Percentiles rank a stretch among this genome's conserved stretches.
phyloP scores from a whole-genome alignment of 2,113 vertebrate genomes.

The Pangasianodon hypophthalmus region DNA sequence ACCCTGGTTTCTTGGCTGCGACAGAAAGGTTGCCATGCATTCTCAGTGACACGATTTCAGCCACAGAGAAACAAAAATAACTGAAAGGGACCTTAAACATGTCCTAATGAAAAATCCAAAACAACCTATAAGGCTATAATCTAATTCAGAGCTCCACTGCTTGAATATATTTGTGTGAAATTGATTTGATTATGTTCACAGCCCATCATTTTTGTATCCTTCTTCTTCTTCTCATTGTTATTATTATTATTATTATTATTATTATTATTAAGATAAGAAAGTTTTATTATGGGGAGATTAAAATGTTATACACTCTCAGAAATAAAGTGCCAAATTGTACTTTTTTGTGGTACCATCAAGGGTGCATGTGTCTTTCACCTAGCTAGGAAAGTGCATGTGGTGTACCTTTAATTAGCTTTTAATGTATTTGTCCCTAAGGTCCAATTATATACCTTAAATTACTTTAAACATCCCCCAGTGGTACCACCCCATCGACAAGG shows the following conservation, averaged over 20 bases:
- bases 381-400: not conserved
- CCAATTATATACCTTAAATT: not conserved
- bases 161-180: not conserved
- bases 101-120: not conserved
- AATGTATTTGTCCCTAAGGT: not conserved
- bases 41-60: not conserved
- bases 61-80: not conserved
- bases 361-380: not conserved
- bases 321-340: not conserved
- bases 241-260: constrained; percentile 11
- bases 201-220: not conserved
- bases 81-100: not conserved
- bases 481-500: not conserved
- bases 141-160: no score
- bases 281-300: not conserved
- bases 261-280: not conserved
- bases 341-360: not conserved
- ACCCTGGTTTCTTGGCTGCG: not conserved
- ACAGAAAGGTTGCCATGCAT: not conserved
- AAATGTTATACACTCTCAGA: not conserved
- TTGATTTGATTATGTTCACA: not conserved
- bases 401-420: not conserved
- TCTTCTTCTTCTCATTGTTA: not conserved
- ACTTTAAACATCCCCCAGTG: not conserved
- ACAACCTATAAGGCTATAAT: not conserved